A percentile compares a stretch with the other conserved stretches of the same genome.
Conservation (phyloP, 1,140 invertebrate genomes). For the Tachypleus tridentatus region DNA sequence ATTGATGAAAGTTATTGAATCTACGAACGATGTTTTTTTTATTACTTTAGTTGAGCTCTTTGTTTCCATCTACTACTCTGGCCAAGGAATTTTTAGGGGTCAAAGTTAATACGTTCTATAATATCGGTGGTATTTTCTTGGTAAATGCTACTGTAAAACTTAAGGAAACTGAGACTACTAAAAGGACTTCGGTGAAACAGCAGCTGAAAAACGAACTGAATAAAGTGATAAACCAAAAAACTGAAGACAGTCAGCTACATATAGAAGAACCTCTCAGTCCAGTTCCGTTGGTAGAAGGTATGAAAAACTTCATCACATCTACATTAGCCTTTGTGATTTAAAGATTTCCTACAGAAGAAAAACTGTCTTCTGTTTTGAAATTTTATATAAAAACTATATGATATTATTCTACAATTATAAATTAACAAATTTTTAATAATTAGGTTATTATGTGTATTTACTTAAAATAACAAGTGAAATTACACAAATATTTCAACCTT, state of each 20-base stretch:
- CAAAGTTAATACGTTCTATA: conserved; percentile 66
- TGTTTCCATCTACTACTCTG: conserved; percentile 17
- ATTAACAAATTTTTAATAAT: no score
- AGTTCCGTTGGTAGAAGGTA: conserved; percentile 53
- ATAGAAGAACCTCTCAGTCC: conserved; percentile 64
- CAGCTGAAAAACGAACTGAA: conserved; percentile 68
- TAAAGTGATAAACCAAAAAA: conserved; percentile 75
- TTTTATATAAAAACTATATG: not conserved
- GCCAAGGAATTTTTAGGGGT: conserved; percentile 70
- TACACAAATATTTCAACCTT: not conserved
- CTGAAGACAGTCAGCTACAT: conserved; percentile 68
- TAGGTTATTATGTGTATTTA: no score
- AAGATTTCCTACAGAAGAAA: not conserved
- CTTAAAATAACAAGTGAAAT: not conserved
- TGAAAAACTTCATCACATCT: not conserved
- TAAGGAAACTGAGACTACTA: conserved; percentile 46
- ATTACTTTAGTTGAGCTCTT: conserved; percentile 1
- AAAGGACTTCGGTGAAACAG: conserved; percentile 50
- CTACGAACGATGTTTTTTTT: no score
- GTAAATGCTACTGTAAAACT: conserved; percentile 69
- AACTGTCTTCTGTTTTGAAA: not conserved
- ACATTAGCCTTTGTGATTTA: not conserved
- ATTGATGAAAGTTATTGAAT: no score
- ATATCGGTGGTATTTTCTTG: conserved; percentile 47
- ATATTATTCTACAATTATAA: not conserved